Percentiles rank a stretch among this genome's conserved stretches.
These are phyloP conservation scores for Rhyacichthys aspro DNA, from an alignment of 2,797 vertebrate genomes.

Conservation along the genomic window DNA sequence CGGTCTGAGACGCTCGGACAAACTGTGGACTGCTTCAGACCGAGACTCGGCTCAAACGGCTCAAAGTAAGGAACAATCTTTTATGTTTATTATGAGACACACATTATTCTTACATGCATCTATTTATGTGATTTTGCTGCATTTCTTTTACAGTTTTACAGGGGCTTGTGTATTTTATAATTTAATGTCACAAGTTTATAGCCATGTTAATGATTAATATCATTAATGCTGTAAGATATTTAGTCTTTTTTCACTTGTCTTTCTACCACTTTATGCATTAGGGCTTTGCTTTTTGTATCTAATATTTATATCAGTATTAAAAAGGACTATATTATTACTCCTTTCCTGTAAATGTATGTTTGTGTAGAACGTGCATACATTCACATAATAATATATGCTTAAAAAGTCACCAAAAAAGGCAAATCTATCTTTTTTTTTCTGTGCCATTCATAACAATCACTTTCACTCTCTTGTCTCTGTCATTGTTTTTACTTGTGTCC, in stretches of 20 bases:
- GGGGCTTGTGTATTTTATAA: too few species aligned
- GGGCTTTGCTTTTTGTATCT: too few species aligned
- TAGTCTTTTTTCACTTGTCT: background rate
- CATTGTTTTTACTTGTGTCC: background rate
- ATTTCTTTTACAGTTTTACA: background rate
- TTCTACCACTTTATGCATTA: too few species aligned
- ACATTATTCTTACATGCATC: too few species aligned
- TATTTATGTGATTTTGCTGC: background rate
- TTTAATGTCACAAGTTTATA: too few species aligned
- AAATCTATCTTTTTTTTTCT: background rate
- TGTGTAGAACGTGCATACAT: too few species aligned
- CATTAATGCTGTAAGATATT: background rate
- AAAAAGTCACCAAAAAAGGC: too few species aligned
- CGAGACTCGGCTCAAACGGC: constrained; percentile 37
- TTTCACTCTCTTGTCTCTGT: background rate
- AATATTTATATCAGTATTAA: too few species aligned
- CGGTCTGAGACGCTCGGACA: constrained; percentile 59
- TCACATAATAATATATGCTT: too few species aligned
- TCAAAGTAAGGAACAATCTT: constrained; percentile 60
- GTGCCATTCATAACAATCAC: background rate
- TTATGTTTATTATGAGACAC: background rate
- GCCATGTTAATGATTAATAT: too few species aligned
- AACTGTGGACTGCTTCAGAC: constrained; percentile 52
- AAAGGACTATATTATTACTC: too few species aligned
- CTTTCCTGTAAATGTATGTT: too few species aligned